These are phyloP conservation scores for Tyrannus savana DNA, from an alignment of 2,113 vertebrate genomes.

Conservation along the genomic window DNA sequence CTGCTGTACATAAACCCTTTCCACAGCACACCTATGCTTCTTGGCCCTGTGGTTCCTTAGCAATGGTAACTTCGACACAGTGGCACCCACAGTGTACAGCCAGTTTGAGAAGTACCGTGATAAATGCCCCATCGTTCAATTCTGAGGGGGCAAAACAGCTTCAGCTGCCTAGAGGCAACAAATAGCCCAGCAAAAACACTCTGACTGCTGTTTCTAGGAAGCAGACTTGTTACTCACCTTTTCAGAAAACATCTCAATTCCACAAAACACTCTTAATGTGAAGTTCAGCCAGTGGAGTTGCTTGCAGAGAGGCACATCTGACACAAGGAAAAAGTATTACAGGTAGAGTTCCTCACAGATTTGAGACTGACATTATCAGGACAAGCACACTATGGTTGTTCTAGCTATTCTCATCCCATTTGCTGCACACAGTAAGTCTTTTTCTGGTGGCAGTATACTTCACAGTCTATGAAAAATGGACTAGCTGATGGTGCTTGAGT, in stretches of 20 bases:
- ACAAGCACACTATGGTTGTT: background rate
- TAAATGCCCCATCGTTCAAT: background rate
- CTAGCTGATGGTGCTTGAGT: background rate
- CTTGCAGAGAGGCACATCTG: background rate
- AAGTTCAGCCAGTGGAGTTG: background rate
- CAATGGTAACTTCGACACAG: background rate
- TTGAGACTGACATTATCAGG: background rate
- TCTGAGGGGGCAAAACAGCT: background rate
- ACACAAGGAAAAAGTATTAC: background rate
- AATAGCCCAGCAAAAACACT: background rate
- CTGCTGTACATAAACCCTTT: background rate
- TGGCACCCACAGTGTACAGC: background rate
- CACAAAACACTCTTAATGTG: background rate
- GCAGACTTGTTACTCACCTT: background rate
- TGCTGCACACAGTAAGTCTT: accelerated
- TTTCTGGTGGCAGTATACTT: background rate
- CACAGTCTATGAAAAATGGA: background rate
- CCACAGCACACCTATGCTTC: background rate
- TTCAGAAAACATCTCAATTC: background rate
- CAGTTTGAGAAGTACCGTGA: background rate
- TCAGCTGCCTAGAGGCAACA: background rate
- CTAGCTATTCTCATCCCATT: background rate
- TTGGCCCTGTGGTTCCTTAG: background rate
- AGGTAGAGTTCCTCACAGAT: background rate
- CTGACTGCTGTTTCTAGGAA: background rate